Evolutionary conservation across 1,140 invertebrate species (phyloP), one percentile per base, ranked within the genome.

Genomic region (Ganaspis sp.): DNA sequence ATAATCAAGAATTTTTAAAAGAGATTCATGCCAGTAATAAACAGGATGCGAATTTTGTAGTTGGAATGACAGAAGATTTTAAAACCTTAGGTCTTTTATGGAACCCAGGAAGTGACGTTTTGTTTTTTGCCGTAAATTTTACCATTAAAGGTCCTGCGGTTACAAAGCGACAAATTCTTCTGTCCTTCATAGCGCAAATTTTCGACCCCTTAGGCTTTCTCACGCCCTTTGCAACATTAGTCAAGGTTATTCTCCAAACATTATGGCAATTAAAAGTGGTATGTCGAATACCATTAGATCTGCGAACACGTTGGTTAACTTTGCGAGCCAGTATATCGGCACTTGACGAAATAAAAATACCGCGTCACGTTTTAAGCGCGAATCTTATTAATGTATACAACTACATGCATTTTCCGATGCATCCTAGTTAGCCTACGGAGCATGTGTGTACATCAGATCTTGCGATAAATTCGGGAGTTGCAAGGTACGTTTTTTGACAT

Each of bases 1-100:
- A 54, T 6, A 54, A 9, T 21, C 17, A 5, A 8, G 49, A 54
- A 0, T 21, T 54, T 17, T 21, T 54, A 88, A 12, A 89, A 88
- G 2, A 19, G 86, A 11, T 87, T 45, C 12, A 45, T 1, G 4
- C 12, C 1, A 1, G 42, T n/a, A 15, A 45, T 12, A 15, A 15
- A 15, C 42, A 15, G 1, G 42, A 45, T 15, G 42, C 1, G 2
- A 45, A 45, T 45, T 45, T 45, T 45, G 12, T 15, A 1, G 4
- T 45, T 45, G 12, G 12, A 2, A 45, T 45, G 42, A 15, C 9
- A 4, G 42, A 45, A 1, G 42, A 45, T n/a, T 45, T 45, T 45
- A 45, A n/a, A 15, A 45, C 42, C 4, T 4, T 45, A 0, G 42
- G 42, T 45, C 42, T 45, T 15, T 45, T 45, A 45, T 45, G 42